These are phyloP conservation scores for Sycophaga agraensis DNA, from an alignment of 1,140 invertebrate genomes.

Conservation along the genomic window DNA sequence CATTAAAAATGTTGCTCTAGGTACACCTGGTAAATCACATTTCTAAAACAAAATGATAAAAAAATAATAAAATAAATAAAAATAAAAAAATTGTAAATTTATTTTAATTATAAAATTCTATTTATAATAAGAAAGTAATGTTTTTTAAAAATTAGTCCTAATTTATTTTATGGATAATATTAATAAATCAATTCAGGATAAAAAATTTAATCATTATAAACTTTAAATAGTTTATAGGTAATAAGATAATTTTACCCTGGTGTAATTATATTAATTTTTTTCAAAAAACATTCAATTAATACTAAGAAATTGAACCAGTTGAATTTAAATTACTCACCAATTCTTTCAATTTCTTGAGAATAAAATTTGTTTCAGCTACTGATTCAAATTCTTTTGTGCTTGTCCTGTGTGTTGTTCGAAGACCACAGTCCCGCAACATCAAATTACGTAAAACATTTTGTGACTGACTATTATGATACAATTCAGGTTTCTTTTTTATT, in stretches of 20 bases:
- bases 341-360: conserved; percentile 58
- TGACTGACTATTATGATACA: conserved; percentile 35
- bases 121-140: background rate
- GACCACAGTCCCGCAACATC: conserved; percentile 48
- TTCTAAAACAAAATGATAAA: conserved; percentile 52
- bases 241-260: too few relatives aligned
- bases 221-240: too few relatives aligned
- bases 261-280: too few relatives aligned
- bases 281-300: too few relatives aligned
- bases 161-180: background rate
- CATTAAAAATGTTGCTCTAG: conserved; percentile 80
- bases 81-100: background rate
- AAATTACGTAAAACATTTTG: conserved; percentile 48
- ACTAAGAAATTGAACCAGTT: too few relatives aligned
- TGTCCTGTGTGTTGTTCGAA: conserved; percentile 39
- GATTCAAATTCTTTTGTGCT: conserved; percentile 51
- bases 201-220: too few relatives aligned
- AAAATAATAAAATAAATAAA: conserved; percentile 18
- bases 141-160: background rate
- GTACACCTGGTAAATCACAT: conserved; percentile 73
- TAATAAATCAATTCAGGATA: too few relatives aligned
- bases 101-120: background rate
- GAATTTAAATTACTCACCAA: conserved; percentile 57
- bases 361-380: conserved; percentile 59
- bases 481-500: conserved; percentile 38